Evolutionary conservation across 2,888 invertebrate genomes (phyloP), one percentile per base, ranked within the genome.

Genomic region (Nycteola revayana): DNA sequence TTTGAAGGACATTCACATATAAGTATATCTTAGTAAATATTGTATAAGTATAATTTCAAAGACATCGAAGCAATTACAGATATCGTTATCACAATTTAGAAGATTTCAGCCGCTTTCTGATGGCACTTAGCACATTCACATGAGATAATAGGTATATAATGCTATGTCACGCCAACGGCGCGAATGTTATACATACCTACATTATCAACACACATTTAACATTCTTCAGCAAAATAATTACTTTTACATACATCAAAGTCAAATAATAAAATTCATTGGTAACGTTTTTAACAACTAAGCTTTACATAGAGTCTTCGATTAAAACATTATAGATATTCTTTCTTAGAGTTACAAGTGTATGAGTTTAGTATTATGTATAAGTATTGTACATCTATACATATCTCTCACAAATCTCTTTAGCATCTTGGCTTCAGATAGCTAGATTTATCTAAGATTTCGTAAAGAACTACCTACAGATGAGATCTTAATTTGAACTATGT

Each of bases 401-500:
- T 66, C 60, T 60, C 63, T 68, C 60, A 68, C 63, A 73, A 14
- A 68, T 71, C 56, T 73, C 62, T 67, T 74, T 85, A 86, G 85
- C 86, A 70, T 86, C 84, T 85, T 81, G 84, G 85, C 86, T 85
- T 85, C 76, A 67, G 74, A 75, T 80, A 78, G 78, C 76, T 79
- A 80, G 66, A 75, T 72, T 75, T 80, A 80, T 71, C 77, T 84
- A 78, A 81, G 70, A 72, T 75, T 81, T 80, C 66, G 72, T 83
- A 76, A 73, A 75, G 69, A 78, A 82, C 79, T 83, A 83, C 71
- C 77, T 85, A 86, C 73, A 66, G 75, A 75, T 88, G 88, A 88
- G 88, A 88, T 88, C 88, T 84, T 69, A 79, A 79, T 85, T 87
- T 87, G 84, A 87, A 87, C 87, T 86, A 78, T 78, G 69, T 67